Percentiles rank a stretch among this genome's conserved stretches.
phyloP scores from a whole-genome alignment of 2,888 invertebrate species.

The Mayetiola destructor region DNA sequence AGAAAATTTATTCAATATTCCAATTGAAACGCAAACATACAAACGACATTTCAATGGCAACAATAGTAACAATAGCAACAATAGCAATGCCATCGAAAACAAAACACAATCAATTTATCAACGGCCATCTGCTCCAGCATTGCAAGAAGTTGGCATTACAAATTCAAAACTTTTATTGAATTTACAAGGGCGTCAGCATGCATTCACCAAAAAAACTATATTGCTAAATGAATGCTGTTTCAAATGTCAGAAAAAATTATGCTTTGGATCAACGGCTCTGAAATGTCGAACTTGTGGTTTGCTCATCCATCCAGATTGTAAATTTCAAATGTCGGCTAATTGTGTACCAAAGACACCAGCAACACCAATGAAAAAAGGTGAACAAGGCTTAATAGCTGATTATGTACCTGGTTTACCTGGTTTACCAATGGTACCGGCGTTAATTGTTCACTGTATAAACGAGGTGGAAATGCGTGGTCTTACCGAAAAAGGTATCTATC shows the following conservation, averaged over 20 bases:
- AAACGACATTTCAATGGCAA: conserved; percentile 40
- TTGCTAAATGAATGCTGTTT: conserved; percentile 31
- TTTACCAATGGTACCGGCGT: conserved; percentile 89
- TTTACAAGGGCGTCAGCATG: neutral
- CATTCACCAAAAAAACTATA: conserved; percentile 39
- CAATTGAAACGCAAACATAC: no score
- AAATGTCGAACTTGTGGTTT: conserved; percentile 78
- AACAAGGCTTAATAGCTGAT: conserved; percentile 65
- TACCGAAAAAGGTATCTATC: conserved; percentile 76
- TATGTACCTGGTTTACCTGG: conserved; percentile 66
- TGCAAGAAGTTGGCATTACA: conserved; percentile 12
- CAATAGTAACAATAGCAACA: conserved; percentile 26
- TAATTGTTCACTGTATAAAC: conserved; percentile 87
- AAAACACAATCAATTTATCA: neutral
- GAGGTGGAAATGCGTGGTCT: conserved; percentile 76
- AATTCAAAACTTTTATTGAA: neutral
- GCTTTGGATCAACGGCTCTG: conserved; percentile 68
- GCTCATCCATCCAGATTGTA: conserved; percentile 74
- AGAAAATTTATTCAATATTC: neutral
- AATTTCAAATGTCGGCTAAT: conserved; percentile 61
- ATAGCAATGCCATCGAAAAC: neutral
- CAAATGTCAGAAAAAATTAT: conserved; percentile 41
- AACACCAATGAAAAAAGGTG: conserved; percentile 46
- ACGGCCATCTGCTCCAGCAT: conserved; percentile 24
- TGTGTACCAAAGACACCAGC: conserved; percentile 60